These are phyloP conservation scores for Drosophila arizonae DNA, from an alignment of 1,140 invertebrate species.

Conservation along the genomic window DNA sequence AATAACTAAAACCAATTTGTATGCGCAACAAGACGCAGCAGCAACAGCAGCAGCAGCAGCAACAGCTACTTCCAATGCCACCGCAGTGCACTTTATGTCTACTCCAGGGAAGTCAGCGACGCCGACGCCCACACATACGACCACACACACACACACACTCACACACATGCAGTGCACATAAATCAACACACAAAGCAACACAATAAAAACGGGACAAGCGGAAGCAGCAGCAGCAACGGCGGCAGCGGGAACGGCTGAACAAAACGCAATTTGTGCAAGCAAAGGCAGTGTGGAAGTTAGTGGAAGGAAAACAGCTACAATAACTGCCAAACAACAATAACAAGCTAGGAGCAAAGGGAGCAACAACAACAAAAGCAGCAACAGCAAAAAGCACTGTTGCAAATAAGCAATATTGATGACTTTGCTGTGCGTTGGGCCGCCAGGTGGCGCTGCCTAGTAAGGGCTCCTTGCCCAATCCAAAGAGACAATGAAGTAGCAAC, in stretches of 20 bases:
- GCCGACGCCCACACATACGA: slow-evolving; percentile 18
- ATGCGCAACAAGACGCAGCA: slow-evolving; percentile 57
- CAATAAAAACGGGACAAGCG: slow-evolving; percentile 47
- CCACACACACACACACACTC: slow-evolving; percentile 9
- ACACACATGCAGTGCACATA: slow-evolving; percentile 54
- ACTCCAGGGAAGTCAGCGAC: slow-evolving; percentile 30
- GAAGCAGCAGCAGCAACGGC: slow-evolving; percentile 17
- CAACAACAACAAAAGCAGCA: neutral
- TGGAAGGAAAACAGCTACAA: slow-evolving; percentile 45
- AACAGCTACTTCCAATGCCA: slow-evolving; percentile 2
- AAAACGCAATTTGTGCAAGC: slow-evolving; percentile 68
- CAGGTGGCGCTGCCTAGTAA: slow-evolving; percentile 44
- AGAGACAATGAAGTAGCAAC: slow-evolving; percentile 34
- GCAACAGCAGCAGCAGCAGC: neutral
- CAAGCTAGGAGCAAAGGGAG: neutral
- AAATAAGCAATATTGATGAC: slow-evolving; percentile 80
- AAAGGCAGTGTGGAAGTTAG: neutral
- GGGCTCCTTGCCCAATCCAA: slow-evolving; percentile 7
- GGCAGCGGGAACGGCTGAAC: slow-evolving; percentile 35
- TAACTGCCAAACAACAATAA: slow-evolving; percentile 58
- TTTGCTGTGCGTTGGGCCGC: slow-evolving; percentile 45
- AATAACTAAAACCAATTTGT: slow-evolving; percentile 81
- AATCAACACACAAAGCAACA: slow-evolving; percentile 72
- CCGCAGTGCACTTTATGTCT: slow-evolving; percentile 42
- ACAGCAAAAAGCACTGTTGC: slow-evolving; percentile 46